Conservation (phyloP, 1,140 invertebrate species). For the Lanistes nyassanus region DNA sequence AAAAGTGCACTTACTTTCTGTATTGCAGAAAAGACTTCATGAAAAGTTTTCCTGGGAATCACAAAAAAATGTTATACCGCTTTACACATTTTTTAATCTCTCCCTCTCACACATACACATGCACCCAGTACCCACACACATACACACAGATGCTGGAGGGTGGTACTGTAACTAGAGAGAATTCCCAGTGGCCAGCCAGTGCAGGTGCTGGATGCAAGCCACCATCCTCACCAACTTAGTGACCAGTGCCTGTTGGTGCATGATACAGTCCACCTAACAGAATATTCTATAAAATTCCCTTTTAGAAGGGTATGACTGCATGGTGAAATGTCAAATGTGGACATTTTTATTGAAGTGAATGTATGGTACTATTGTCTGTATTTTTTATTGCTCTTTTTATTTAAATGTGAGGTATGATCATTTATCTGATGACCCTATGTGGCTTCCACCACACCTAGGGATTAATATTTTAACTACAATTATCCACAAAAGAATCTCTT, state of each 20-base stretch:
- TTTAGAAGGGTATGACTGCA: not conserved
- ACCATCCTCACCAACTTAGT: not conserved
- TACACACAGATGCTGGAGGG: not conserved
- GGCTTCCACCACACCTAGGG: not conserved
- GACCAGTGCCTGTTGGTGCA: not conserved
- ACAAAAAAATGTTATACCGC: not conserved
- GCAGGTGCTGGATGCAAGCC: not conserved
- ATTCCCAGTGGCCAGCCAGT: not conserved
- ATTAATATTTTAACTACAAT: not conserved
- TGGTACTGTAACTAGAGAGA: not conserved
- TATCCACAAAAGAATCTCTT: not conserved
- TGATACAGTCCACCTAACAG: not conserved
- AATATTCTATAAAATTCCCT: not conserved
- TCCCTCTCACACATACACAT: conserved; percentile 4
- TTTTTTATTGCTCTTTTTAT: not conserved
- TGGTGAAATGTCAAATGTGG: not conserved
- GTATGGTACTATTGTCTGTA: too few species aligned
- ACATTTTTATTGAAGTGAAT: not conserved
- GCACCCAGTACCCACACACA: not conserved
- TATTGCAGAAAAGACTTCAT: not conserved
- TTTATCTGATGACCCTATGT: not conserved
- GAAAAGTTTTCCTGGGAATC: not conserved
- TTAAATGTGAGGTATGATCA: not conserved
- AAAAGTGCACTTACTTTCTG: not conserved
- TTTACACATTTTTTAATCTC: conserved; percentile 1